Base-by-base conservation (phyloP, 1,140 invertebrate species). In the Sinella curviseta region DNA sequence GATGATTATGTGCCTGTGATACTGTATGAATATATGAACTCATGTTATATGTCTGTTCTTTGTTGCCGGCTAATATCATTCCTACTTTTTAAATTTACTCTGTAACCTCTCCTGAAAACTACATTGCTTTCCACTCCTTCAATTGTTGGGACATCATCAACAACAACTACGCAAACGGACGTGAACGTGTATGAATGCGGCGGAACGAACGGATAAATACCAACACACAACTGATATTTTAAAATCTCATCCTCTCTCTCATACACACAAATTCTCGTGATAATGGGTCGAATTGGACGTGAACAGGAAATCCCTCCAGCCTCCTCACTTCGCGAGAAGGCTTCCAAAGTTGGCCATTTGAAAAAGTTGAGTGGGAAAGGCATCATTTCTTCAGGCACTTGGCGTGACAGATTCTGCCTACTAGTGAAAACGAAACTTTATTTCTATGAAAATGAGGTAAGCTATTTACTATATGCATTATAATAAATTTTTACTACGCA, bases 361-460 rank as follows among this genome's bases (percentile, higher is more conserved):
- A 83, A 83, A 35, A 86, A 86, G 78, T 79, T 86, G 75, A 85
- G 83, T 34, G 85, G 85, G 1, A 82, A 83, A 20, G 84, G 84
- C 16, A 85, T 86, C 70, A 76, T 86, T 0, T 85, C 83, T 34
- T 83, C 85, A 12, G 84, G 85, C 0, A 84, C 84, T 55, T 86
- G 85, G 86, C 85, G 85, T 67, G 79, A 83, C 0, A 80, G 84
- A 35, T 86, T 83, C 77, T 86, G 86, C 75, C 82, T 86, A 16
- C 81, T 86, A 1, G 83, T 84, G 78, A 82, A 83, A 31, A 84
- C 82, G n/a, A 83, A 84, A 65, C 84, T 86, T 36, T 86, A 85
- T 77, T 85, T 83, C 78, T 86, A 86, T 79, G 85, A 86, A 74
- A 84, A 83, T 20, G 84, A 86, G 77, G 85, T 85, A 81, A 83